Percentiles rank a stretch among this genome's conserved stretches.
Evolutionary conservation across 2,888 invertebrate species (phyloP).

Genomic region (Ectemnius continuus): DNA sequence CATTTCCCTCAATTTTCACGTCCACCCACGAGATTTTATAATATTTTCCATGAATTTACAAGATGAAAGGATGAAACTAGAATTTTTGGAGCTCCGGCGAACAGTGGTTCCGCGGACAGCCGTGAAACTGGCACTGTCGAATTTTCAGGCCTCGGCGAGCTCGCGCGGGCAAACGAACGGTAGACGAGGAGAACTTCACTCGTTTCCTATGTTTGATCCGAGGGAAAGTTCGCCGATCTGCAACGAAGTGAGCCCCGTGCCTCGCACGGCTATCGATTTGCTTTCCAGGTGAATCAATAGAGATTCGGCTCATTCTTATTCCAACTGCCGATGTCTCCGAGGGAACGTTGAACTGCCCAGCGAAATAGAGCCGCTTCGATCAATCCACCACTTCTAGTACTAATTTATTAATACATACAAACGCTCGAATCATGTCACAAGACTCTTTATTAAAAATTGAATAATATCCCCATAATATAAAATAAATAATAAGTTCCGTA

Average conservation of each 20-base stretch:
- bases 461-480: neutral
- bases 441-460: too few species aligned
- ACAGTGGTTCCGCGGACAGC: slow-evolving; percentile 1
- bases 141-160: slow-evolving; percentile 22
- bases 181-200: slow-evolving; percentile 25
- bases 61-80: neutral
- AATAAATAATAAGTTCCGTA: too few species aligned
- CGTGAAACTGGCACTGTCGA: slow-evolving; percentile 34
- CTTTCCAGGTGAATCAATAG: slow-evolving; percentile 72
- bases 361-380: neutral
- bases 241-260: slow-evolving; percentile 71
- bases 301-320: slow-evolving; percentile 64
- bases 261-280: slow-evolving; percentile 74
- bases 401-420: too few species aligned
- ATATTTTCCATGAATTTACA: too few species aligned
- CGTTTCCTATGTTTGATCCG: slow-evolving; percentile 43
- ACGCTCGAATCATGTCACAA: too few species aligned
- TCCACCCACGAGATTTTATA: too few species aligned
- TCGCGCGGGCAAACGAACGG: slow-evolving; percentile 28
- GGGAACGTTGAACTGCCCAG: slow-evolving; percentile 18
- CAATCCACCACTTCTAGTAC: too few species aligned
- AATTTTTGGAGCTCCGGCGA: neutral
- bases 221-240: slow-evolving; percentile 62
- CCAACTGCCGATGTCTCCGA: slow-evolving; percentile 21
- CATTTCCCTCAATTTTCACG: too few species aligned